Evolutionary conservation across 2,888 invertebrate genomes (phyloP), one percentile per base, ranked within the genome.

Genomic region (Agrotis ipsilon): DNA sequence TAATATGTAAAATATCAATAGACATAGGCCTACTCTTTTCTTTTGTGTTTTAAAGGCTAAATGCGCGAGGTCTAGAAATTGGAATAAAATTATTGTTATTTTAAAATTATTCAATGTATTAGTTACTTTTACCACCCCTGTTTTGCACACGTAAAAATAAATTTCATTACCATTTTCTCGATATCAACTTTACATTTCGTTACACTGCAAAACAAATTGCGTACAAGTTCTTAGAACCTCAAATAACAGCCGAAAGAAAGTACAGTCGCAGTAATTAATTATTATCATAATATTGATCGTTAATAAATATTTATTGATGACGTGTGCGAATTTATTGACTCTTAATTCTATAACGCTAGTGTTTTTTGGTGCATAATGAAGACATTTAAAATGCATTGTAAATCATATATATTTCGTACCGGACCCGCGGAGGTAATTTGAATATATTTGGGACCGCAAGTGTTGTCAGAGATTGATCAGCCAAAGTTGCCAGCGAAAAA

Each of bases 251-350:
- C 88, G 90, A 92, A 93, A 88, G 87, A 88, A 84, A 87, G 80
- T 85, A 79, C 84, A 84, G 27, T 67, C 83, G 85, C 81, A 87
- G 88, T 90, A 90, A 92, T 90, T 90, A 86, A 86, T 91, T 90
- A 91, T 91, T 89, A 88, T 88, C 88, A 88, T 89, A 92, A 88
- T 89, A 92, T 92, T 89, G 88, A 88, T 88, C 89, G 82, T 90
- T 87, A 91, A 91, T 88, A 89, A 90, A 91, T 92, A 94, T 94
- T 94, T 94, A 94, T 94, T 89, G 83, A 75, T 80, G 89, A 89
- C 91, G 75, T 79, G 58, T 43, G 19, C 62, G 75, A 83, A 94
- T 94, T 92, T 93, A 94, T 91, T 68, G 83, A 60, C 52, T 71
- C 76, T 85, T 88, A 88, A 90, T 88, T 85, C 73, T 59, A 64